Conservation (phyloP, 2,888 invertebrate genomes). For the Noctua fimbriata region DNA sequence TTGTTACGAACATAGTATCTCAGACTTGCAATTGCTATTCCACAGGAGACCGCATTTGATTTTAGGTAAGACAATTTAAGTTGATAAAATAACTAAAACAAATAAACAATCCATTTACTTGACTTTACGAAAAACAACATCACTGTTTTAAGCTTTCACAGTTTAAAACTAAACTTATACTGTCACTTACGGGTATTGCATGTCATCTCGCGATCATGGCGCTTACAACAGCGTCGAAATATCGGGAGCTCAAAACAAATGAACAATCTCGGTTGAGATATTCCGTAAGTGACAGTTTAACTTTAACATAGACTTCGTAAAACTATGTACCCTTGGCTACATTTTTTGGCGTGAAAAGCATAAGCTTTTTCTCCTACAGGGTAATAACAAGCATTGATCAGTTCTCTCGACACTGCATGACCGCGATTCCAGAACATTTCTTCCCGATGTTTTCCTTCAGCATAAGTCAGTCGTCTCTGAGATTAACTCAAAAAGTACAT, state of each 20-base stretch:
- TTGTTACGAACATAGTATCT: neutral
- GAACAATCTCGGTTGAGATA: no score
- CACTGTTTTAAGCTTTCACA: neutral
- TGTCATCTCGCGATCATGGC: no score
- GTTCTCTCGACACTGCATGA: neutral
- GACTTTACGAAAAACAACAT: neutral
- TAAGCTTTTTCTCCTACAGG: neutral
- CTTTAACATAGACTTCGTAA: no score
- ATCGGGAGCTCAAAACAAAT: no score
- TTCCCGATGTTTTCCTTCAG: neutral
- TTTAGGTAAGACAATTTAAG: neutral
- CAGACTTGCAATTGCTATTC: neutral
- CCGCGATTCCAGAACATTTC: constrained; percentile 4
- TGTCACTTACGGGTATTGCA: no score
- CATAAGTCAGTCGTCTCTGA: neutral
- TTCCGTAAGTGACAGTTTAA: no score
- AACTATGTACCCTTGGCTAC: neutral
- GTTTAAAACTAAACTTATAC: neutral
- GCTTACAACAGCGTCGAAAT: no score
- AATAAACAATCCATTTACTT: neutral
- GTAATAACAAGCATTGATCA: neutral
- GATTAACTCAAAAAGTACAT: constrained; percentile 29
- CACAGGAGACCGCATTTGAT: neutral
- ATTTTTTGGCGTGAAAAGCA: neutral
- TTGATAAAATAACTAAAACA: neutral